Percentiles rank a stretch among this genome's conserved stretches.
Conservation (phyloP, 2,797 vertebrate species). For the Kryptopterus vitreolus region DNA sequence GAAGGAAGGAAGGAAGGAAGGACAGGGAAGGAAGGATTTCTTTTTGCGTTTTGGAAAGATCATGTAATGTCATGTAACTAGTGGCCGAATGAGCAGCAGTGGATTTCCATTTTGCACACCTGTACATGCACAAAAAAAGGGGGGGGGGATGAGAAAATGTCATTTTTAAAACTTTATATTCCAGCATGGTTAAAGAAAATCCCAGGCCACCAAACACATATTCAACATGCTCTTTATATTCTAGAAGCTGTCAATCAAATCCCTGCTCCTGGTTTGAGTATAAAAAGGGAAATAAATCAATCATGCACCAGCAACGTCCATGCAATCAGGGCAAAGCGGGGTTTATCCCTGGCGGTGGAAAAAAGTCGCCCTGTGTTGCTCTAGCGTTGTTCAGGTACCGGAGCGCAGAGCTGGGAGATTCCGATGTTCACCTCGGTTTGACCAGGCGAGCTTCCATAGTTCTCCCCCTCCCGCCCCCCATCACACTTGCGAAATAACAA, state of each 20-base stretch:
- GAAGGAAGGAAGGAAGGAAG: too few relatives aligned
- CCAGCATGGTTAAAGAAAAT: not conserved
- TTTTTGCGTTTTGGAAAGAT: too few relatives aligned
- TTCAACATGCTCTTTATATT: constrained; percentile 8
- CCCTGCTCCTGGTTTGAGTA: not conserved
- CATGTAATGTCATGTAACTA: too few relatives aligned
- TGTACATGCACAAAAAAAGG: not conserved
- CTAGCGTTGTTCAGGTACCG: not conserved
- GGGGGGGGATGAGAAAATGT: not conserved
- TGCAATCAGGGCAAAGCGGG: not conserved
- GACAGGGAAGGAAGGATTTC: too few relatives aligned
- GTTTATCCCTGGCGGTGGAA: not conserved
- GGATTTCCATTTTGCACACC: too few relatives aligned
- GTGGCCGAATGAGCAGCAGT: not conserved
- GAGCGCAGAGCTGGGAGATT: too few relatives aligned
- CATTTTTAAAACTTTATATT: not conserved
- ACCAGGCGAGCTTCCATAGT: too few relatives aligned
- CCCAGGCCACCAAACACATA: not conserved
- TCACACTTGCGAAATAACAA: too few relatives aligned
- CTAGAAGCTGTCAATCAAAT: not conserved
- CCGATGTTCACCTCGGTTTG: too few relatives aligned
- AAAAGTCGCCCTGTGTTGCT: not conserved
- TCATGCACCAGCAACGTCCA: not conserved
- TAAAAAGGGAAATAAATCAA: not conserved
- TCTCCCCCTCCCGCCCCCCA: too few relatives aligned